A percentile compares a stretch with the other conserved stretches of the same genome.
Conservation (phyloP, 2,888 invertebrate species). For the Allophyes oxyacanthae region DNA sequence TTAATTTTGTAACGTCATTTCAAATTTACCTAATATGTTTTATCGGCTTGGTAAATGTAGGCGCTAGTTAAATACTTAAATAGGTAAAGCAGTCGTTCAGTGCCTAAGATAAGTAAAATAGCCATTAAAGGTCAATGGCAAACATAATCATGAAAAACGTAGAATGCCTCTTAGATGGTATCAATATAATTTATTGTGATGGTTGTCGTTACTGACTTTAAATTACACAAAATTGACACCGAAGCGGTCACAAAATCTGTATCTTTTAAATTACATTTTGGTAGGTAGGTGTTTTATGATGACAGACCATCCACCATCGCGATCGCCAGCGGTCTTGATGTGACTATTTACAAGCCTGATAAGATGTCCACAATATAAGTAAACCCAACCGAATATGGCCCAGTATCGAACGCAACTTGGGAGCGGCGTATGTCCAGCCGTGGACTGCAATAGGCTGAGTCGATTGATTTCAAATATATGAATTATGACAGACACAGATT, state of each 20-base stretch:
- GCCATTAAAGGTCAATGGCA: slow-evolving; percentile 33
- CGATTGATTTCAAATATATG: too few relatives aligned
- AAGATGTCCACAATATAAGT: too few relatives aligned
- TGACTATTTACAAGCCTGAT: too few relatives aligned
- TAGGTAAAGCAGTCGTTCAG: slow-evolving; percentile 19
- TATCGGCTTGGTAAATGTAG: slow-evolving; percentile 4
- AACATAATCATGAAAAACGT: slow-evolving; percentile 27
- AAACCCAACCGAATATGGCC: too few relatives aligned
- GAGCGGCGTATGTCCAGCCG: too few relatives aligned
- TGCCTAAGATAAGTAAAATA: slow-evolving; percentile 33
- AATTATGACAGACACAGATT: too few relatives aligned
- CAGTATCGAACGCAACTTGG: too few relatives aligned
- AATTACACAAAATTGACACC: slow-evolving; percentile 43
- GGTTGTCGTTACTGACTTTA: slow-evolving; percentile 36
- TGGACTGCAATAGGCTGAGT: too few relatives aligned
- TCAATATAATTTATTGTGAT: slow-evolving; percentile 46
- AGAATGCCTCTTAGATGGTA: slow-evolving; percentile 38
- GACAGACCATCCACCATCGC: slow-evolving; percentile 4
- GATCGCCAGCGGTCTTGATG: too few relatives aligned
- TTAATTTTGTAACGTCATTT: slow-evolving; percentile 17
- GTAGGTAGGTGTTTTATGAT: slow-evolving; percentile 17
- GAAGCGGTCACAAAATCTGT: slow-evolving; percentile 14
- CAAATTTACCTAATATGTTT: slow-evolving; percentile 20
- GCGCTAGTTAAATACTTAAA: neutral
- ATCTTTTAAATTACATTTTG: slow-evolving; percentile 32